Base-by-base conservation (phyloP, 1,140 invertebrate genomes). In the Aphis gossypii region DNA sequence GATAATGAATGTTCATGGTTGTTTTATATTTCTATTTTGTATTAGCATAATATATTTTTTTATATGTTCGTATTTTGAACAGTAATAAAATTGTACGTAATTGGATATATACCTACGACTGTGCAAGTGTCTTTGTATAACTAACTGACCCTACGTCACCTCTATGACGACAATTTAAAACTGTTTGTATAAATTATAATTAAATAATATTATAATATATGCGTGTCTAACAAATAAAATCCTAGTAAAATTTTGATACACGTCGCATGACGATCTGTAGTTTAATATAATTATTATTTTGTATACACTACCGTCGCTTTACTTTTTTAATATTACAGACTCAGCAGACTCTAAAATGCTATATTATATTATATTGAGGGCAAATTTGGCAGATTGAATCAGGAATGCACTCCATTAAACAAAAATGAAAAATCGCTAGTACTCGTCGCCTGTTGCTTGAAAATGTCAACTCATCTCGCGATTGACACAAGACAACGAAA, bases 311-410 rank as follows among this genome's bases (percentile, higher is more conserved):
- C 60, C 14, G 5, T n/a, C 11, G 30, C 5, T 68, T n/a, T 3
- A n/a, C 8, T 76, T n/a, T 2, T 20, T 76, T 20, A 0, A 18
- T 76, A n/a, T 18, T 5, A 18, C 14, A 30, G n/a, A 5, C 5
- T 5, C 3, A 1, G 5, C 14, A 30, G n/a, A 5, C 5, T 5
- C 3, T 35, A n/a, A 76, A n/a, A 5, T 14, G 3, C 48, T 51
- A 18, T 51, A 51, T 18, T n/a, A n/a, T 76, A 20, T 76, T 76
- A 20, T 76, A 76, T n/a, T 20, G 14, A 60, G 14, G 18, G 14
- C 1, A 4, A n/a, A 76, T n/a, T 76, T 18, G n/a, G 14, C 0
- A 4, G 11, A 18, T 6, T n/a, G n/a, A n/a, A 76, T 18, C 14
- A 76, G 14, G 23, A 76, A 20, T 76, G 60, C 14, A 76, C 14